Evolutionary conservation across 2,888 invertebrate genomes (phyloP).

Genomic region (Gisinianus flammeolus): DNA sequence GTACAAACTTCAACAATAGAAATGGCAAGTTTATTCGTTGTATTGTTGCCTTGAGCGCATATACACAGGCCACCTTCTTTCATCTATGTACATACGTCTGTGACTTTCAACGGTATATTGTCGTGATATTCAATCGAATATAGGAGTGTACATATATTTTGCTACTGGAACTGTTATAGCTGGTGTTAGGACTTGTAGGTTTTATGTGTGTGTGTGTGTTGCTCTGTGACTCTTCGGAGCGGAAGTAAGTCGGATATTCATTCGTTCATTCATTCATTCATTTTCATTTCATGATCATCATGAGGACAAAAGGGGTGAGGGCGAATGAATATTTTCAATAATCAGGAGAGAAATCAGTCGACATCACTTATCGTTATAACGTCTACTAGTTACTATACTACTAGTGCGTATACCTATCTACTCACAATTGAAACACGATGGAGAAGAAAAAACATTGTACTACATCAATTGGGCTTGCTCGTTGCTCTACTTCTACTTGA

Average conservation of each 20-base stretch:
- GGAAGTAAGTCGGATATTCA: conserved; percentile 47
- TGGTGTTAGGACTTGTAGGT: no score
- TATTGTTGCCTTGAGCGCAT: conserved; percentile 24
- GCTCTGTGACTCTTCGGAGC: conserved; percentile 31
- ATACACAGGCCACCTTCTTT: neutral
- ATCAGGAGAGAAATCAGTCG: conserved; percentile 28
- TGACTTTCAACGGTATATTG: no score
- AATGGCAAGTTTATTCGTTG: conserved; percentile 22
- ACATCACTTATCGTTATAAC: neutral
- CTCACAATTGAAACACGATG: no score
- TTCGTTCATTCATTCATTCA: conserved; percentile 28
- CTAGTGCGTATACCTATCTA: neutral
- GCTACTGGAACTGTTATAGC: no score
- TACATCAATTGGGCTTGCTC: neutral
- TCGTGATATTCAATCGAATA: no score
- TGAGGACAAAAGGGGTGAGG: conserved; percentile 17
- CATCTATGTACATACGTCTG: no score
- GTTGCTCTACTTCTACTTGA: neutral
- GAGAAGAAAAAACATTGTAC: neutral
- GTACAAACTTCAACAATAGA: neutral
- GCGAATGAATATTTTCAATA: conserved; percentile 25
- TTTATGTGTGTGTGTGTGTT: neutral
- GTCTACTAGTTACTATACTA: neutral
- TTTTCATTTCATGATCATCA: conserved; percentile 36
- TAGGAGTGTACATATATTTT: no score